phyloP scores from a whole-genome alignment of 2,888 invertebrate species.

The Limnephilus auricula region DNA sequence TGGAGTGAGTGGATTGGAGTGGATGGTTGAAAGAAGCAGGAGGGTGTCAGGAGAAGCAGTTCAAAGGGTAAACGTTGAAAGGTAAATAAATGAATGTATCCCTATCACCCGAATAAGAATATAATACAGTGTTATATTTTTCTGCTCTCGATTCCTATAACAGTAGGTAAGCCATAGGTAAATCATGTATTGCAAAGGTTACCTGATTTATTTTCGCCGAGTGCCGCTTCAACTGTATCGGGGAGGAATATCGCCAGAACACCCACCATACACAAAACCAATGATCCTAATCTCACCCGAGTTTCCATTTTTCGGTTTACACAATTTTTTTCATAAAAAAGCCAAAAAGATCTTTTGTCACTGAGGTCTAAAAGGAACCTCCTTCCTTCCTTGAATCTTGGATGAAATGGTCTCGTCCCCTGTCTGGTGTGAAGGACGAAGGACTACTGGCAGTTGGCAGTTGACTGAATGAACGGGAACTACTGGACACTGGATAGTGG shows the following conservation, averaged over 20 bases:
- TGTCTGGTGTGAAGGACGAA: background rate
- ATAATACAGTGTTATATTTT: no score
- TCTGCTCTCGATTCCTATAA: no score
- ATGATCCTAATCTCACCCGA: background rate
- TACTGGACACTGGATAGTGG: background rate
- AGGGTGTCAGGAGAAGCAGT: no score
- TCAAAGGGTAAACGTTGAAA: no score
- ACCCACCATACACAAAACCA: background rate
- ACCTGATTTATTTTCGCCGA: slow-evolving; percentile 2
- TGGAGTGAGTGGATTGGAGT: no score
- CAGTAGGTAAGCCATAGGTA: no score
- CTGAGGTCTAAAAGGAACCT: background rate
- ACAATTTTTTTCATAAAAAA: background rate
- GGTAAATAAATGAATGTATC: no score
- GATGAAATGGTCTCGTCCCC: background rate
- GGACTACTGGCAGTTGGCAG: background rate
- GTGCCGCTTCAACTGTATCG: background rate
- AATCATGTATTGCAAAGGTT: background rate
- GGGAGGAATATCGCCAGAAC: background rate
- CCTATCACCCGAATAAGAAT: no score
- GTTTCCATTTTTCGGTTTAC: background rate
- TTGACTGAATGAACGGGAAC: background rate
- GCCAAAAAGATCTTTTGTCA: background rate
- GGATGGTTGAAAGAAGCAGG: no score
- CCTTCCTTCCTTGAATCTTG: background rate